A percentile compares a stretch with the other conserved stretches of the same genome.
These are phyloP conservation scores for Indri indri DNA, from an alignment of 2,113 vertebrate genomes.

Conservation along the genomic window DNA sequence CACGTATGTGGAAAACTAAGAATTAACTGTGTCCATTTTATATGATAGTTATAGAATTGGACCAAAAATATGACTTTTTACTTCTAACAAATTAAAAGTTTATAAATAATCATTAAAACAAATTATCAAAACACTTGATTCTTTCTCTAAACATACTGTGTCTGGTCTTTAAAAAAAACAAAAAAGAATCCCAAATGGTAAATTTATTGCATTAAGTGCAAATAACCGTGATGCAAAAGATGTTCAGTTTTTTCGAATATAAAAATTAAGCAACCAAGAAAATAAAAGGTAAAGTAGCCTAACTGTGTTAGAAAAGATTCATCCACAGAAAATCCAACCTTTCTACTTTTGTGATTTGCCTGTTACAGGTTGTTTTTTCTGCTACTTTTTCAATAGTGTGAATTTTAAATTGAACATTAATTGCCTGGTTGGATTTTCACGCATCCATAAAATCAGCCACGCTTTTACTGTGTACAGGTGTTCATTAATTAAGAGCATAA, in stretches of 20 bases:
- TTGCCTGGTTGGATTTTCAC: slow-evolving; percentile 47
- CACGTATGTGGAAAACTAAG: neutral
- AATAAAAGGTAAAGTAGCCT: neutral
- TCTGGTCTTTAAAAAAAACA: neutral
- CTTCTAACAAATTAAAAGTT: neutral
- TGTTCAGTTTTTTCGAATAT: neutral
- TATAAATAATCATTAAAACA: slow-evolving; percentile 25
- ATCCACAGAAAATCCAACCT: neutral
- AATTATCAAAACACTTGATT: neutral
- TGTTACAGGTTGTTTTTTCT: slow-evolving; percentile 2
- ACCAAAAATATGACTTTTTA: neutral
- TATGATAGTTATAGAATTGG: neutral
- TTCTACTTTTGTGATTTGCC: slow-evolving; percentile 44
- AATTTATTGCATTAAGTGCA: neutral
- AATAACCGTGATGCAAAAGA: neutral
- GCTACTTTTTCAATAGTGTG: slow-evolving; percentile 47
- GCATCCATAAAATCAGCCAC: slow-evolving; percentile 48
- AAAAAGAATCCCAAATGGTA: neutral
- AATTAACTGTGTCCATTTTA: neutral
- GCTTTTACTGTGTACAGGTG: slow-evolving; percentile 61
- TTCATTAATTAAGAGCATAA: slow-evolving; percentile 59
- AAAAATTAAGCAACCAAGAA: slow-evolving; percentile 21
- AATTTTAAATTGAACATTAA: slow-evolving; percentile 56
- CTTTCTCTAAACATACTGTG: neutral
- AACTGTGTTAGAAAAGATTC: neutral